Evolutionary conservation across 1,140 invertebrate species (phyloP), one percentile per base, ranked within the genome.

Genomic region (Neuroterus valhalla): DNA sequence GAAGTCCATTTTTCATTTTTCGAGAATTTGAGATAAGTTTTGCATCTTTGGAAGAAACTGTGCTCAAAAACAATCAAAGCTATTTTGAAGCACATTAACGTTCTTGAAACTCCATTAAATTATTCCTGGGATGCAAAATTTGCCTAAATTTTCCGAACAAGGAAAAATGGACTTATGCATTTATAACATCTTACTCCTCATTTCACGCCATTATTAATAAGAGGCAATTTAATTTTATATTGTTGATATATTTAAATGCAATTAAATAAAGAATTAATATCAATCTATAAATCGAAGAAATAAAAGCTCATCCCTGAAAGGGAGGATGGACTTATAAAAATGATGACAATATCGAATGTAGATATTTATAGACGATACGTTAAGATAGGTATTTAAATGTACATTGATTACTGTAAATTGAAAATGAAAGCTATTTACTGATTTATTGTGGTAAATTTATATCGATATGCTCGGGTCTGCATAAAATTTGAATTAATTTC

Each of bases 341-440:
- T 76, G 55, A 84, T 72, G 86, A 88, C 87, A 86, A 89, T 88
- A 88, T 79, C 78, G 75, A 81, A 66, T 82, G 75, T 86, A 86
- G 80, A 83, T 84, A 70, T 46, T 70, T 67, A 76, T 66, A 50
- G 77, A 77, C 76, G 68, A 79, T 85, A 79, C 75, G 66, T 78
- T 79, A 70, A 77, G 52, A 75, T 81, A 82, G 68, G n/a, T 78
- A 79, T 76, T 80, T 77, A 78, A 75, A 74, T 79, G 79, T 82
- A 83, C 43, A 84, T 81, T 78, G 77, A 72, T 77, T 84, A 82
- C 67, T 74, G 45, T 78, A 81, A 74, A 72, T 72, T 80, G 70
- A 79, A 81, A 68, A 79, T 81, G 5, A 26, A 26, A 26, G 14
- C 21, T 55, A 55, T 26, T 14, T 62, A 62, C 23, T 31, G 55